A percentile compares a stretch with the other conserved stretches of the same genome.
These are phyloP conservation scores for Branchellion lobata DNA, from an alignment of 2,888 invertebrate species.

Conservation along the genomic window DNA sequence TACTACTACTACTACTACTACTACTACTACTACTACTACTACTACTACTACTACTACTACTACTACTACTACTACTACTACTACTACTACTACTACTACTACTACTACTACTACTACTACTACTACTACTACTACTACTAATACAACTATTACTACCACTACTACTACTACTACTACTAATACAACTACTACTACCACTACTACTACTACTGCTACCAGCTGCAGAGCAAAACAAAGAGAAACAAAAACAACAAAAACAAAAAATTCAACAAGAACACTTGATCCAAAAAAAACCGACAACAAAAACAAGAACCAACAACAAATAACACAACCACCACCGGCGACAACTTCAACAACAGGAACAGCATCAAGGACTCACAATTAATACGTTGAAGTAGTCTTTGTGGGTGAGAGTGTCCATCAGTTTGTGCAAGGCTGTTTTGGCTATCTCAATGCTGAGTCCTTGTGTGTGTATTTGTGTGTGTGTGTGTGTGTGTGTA, in stretches of 20 bases:
- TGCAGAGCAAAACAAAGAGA: no score
- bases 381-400: slow-evolving; percentile 91
- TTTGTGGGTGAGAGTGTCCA: slow-evolving; percentile 93
- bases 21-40: slow-evolving; percentile 1
- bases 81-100: slow-evolving; percentile 3
- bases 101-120: background rate
- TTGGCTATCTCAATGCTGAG: slow-evolving; percentile 84
- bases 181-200: no score
- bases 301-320: no score
- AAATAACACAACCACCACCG: no score
- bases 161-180: no score
- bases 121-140: background rate
- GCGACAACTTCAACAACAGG: no score
- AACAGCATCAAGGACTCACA: slow-evolving; percentile 60
- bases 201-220: background rate
- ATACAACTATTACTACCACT: no score
- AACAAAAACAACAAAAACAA: no score
- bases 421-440: slow-evolving; percentile 80
- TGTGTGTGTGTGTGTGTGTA: no score
- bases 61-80: slow-evolving; percentile 7
- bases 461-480: slow-evolving; percentile 64
- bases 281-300: no score
- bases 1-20: background rate
- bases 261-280: no score
- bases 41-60: slow-evolving; percentile 3